phyloP scores from a whole-genome alignment of 2,113 vertebrate species.

The Pelmatolapia mariae region DNA sequence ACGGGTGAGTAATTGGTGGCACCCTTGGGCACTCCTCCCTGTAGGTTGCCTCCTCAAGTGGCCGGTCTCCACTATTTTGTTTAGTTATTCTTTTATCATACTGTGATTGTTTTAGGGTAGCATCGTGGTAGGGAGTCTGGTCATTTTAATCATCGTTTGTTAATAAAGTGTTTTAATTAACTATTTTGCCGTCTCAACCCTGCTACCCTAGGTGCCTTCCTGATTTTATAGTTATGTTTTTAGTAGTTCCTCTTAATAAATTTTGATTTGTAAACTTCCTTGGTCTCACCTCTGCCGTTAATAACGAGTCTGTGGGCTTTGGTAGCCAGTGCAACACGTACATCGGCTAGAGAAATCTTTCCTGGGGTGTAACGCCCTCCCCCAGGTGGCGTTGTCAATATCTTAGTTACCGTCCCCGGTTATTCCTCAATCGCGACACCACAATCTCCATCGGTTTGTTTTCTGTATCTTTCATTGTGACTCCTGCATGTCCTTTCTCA shows the following conservation, averaged over 20 bases:
- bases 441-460: background rate
- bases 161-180: too few relatives aligned
- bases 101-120: too few relatives aligned
- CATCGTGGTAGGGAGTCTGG: too few relatives aligned
- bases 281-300: background rate
- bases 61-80: too few relatives aligned
- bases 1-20: too few relatives aligned
- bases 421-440: background rate
- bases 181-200: too few relatives aligned
- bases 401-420: background rate
- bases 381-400: background rate
- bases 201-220: too few relatives aligned
- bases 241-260: background rate
- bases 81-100: too few relatives aligned
- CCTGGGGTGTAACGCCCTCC: background rate
- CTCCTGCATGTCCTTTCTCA: background rate
- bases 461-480: background rate
- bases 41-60: too few relatives aligned
- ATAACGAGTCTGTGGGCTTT: background rate
- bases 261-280: background rate
- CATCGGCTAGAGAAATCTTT: background rate
- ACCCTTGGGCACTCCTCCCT: too few relatives aligned
- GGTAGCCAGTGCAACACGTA: background rate
- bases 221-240: background rate
- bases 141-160: too few relatives aligned